These are phyloP conservation scores for Drosophila pectinifera DNA, from an alignment of 1,140 invertebrate species.

Conservation along the genomic window DNA sequence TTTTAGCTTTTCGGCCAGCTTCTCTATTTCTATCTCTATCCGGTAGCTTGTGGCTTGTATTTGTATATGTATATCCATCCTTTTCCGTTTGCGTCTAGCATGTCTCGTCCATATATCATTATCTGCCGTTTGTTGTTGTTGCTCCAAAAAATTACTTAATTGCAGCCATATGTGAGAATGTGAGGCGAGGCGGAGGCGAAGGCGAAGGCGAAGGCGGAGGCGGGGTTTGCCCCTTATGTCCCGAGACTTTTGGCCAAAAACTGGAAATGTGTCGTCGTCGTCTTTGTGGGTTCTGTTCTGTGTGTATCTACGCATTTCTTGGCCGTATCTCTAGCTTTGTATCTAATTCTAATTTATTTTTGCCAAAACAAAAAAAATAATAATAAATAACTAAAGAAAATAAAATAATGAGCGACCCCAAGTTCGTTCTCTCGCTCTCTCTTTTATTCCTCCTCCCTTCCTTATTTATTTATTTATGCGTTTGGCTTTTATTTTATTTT, in stretches of 20 bases:
- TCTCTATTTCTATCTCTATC: constrained; percentile 21
- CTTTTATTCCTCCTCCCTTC: background rate
- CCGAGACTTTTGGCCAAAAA: constrained; percentile 29
- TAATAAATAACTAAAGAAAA: constrained; percentile 8
- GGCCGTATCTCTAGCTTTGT: constrained; percentile 47
- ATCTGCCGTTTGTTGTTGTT: constrained; percentile 45
- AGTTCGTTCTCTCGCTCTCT: constrained; percentile 14
- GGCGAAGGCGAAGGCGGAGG: too few species aligned
- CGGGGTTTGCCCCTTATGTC: background rate
- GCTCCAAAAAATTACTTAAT: constrained; percentile 77
- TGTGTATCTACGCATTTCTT: constrained; percentile 68
- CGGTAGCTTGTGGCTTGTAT: background rate
- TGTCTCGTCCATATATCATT: constrained; percentile 63
- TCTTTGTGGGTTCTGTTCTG: constrained; percentile 17
- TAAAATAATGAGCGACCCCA: constrained; percentile 42
- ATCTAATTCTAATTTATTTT: constrained; percentile 82
- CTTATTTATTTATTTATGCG: constrained; percentile 51
- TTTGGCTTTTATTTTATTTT: constrained; percentile 42
- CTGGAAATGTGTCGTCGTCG: constrained; percentile 76
- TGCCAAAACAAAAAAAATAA: constrained; percentile 50
- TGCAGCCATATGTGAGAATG: constrained; percentile 74
- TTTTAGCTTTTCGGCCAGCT: constrained; percentile 19
- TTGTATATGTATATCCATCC: too few species aligned
- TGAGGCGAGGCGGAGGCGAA: too few species aligned
- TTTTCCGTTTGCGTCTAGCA: constrained; percentile 65